These are phyloP conservation scores for Oreohelix idahoensis DNA, from an alignment of 1,140 invertebrate genomes.

Conservation along the genomic window DNA sequence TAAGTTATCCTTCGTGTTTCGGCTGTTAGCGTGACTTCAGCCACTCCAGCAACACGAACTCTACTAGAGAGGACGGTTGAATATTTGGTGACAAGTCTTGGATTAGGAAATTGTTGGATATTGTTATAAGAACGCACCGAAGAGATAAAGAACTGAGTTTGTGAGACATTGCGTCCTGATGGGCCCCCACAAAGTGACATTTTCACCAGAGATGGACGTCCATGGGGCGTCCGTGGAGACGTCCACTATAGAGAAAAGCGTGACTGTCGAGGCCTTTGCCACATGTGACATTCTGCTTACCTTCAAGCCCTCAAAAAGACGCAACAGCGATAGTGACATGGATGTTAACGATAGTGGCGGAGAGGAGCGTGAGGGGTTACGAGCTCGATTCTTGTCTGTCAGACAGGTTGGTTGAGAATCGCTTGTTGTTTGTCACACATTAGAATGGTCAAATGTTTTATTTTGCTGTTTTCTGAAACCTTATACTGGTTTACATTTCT, in stretches of 20 bases:
- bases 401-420: neutral
- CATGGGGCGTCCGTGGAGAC: neutral
- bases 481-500: too few species aligned
- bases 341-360: neutral
- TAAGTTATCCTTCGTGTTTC: too few species aligned
- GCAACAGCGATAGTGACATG: neutral
- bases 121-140: too few species aligned
- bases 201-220: neutral
- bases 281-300: neutral
- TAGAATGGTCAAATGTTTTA: too few species aligned
- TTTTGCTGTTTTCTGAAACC: too few species aligned
- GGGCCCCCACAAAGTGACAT: neutral
- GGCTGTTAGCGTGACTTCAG: too few species aligned
- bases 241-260: neutral
- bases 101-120: too few species aligned
- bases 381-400: conserved; percentile 3
- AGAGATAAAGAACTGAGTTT: neutral
- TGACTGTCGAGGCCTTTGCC: neutral
- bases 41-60: too few species aligned
- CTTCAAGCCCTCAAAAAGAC: neutral
- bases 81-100: too few species aligned
- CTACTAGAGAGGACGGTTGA: too few species aligned
- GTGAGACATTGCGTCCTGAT: neutral
- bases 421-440: too few species aligned
- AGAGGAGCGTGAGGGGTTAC: neutral